A percentile compares a stretch with the other conserved stretches of the same genome.
phyloP scores from a whole-genome alignment of 1,140 invertebrate genomes.

The Paracyclopina nana region DNA sequence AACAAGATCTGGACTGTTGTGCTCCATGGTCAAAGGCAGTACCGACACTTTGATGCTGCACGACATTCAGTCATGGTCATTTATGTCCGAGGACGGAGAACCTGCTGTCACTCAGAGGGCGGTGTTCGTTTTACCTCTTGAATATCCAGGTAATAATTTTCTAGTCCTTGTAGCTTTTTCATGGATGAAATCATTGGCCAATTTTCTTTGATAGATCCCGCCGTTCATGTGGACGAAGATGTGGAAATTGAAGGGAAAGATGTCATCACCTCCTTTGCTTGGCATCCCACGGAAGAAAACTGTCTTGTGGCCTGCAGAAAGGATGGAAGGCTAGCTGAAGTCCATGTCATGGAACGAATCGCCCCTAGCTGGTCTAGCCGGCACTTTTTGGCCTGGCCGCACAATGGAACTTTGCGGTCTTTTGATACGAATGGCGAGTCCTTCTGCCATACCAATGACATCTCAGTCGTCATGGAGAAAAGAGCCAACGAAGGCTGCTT shows the following conservation, averaged over 20 bases:
- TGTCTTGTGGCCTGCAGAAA: background rate
- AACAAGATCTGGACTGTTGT: background rate
- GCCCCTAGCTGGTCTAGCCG: background rate
- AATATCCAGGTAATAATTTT: no score
- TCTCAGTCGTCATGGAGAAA: slow-evolving; percentile 4
- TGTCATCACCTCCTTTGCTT: slow-evolving; percentile 7
- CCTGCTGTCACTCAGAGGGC: slow-evolving; percentile 11
- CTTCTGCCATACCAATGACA: background rate
- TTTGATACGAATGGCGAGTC: background rate
- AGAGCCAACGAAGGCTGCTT: background rate
- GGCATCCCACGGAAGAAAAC: slow-evolving; percentile 7
- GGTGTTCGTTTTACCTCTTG: no score
- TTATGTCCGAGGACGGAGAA: slow-evolving; percentile 13
- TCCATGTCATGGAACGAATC: slow-evolving; percentile 1
- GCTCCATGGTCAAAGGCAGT: background rate
- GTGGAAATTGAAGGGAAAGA: no score
- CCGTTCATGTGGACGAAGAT: no score
- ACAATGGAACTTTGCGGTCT: background rate
- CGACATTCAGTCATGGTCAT: slow-evolving; percentile 9
- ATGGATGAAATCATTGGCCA: no score
- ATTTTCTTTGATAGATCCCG: no score
- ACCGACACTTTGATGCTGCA: background rate
- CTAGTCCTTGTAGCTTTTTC: no score
- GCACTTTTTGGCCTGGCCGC: slow-evolving; percentile 4
- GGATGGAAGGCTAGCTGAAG: background rate